Conservation (phyloP, 2,797 vertebrate genomes). For the Momotus momota region DNA sequence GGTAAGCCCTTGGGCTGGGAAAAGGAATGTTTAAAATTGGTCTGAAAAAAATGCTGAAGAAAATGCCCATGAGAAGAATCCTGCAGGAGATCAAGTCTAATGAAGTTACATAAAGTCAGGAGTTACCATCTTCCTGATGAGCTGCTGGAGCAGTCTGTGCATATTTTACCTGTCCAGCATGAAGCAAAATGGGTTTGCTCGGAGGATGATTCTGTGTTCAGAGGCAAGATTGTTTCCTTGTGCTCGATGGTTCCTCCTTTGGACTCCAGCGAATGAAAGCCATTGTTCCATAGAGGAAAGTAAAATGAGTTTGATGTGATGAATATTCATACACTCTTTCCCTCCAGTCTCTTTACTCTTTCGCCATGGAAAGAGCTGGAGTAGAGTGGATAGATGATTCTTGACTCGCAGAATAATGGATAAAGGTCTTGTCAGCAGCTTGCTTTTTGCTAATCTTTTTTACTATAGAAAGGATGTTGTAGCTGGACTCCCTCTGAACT, state of each 20-base stretch:
- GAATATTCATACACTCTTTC: not conserved
- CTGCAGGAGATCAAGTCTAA: not conserved
- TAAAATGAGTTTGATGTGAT: not conserved
- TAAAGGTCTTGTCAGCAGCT: conserved; percentile 54
- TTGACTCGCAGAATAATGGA: not conserved
- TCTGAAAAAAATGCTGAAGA: accelerated
- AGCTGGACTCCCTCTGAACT: not conserved
- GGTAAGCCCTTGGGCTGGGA: not conserved
- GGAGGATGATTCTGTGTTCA: not conserved
- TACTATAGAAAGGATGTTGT: not conserved
- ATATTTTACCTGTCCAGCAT: not conserved
- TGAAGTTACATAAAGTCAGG: accelerated
- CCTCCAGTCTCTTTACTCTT: not conserved
- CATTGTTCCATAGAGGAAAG: not conserved
- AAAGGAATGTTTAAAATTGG: not conserved
- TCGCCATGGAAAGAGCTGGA: not conserved
- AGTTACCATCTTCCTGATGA: not conserved
- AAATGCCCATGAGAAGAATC: not conserved
- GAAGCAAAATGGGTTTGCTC: not conserved
- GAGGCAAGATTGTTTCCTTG: not conserved
- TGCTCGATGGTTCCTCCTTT: not conserved
- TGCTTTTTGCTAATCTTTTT: conserved; percentile 32
- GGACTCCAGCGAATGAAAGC: not conserved
- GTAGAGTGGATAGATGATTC: not conserved
- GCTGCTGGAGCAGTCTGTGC: accelerated